These are phyloP conservation scores for Aplochiton taeniatus DNA, from an alignment of 2,797 vertebrate genomes.

Conservation along the genomic window DNA sequence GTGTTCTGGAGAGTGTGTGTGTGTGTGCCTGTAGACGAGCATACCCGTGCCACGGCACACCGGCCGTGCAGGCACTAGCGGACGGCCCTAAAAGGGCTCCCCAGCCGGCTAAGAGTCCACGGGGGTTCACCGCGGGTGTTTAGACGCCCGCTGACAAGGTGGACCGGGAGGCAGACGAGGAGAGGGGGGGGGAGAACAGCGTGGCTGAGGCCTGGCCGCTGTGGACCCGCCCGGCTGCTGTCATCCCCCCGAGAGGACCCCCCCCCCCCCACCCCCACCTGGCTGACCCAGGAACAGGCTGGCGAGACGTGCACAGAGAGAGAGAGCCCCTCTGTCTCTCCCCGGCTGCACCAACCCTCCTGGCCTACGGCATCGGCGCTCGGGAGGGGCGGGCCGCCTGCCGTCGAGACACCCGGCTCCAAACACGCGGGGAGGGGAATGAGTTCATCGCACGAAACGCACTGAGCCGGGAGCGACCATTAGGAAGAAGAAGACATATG, in stretches of 20 bases:
- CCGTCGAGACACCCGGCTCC: too few relatives aligned
- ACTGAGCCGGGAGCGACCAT: too few relatives aligned
- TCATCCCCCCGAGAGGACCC: slow-evolving; percentile 6
- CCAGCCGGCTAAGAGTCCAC: background rate
- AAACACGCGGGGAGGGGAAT: too few relatives aligned
- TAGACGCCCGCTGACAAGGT: background rate
- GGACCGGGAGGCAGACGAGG: background rate
- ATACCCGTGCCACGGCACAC: too few relatives aligned
- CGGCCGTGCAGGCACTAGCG: too few relatives aligned
- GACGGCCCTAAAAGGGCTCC: background rate
- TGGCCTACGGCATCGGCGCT: too few relatives aligned
- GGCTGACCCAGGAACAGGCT: background rate
- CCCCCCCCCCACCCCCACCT: background rate
- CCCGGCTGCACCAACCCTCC: too few relatives aligned
- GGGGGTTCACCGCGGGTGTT: slow-evolving; percentile 1
- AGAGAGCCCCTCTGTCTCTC: too few relatives aligned
- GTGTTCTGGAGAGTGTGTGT: background rate
- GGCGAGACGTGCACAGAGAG: too few relatives aligned
- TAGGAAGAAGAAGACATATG: too few relatives aligned
- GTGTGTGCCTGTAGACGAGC: background rate
- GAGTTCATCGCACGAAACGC: too few relatives aligned
- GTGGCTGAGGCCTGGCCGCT: background rate
- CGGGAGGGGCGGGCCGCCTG: too few relatives aligned
- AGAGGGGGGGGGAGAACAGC: background rate
- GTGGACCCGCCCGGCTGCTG: slow-evolving; percentile 8